Base-by-base conservation (phyloP, 2,888 invertebrate species). In the Apodemia mormo region DNA sequence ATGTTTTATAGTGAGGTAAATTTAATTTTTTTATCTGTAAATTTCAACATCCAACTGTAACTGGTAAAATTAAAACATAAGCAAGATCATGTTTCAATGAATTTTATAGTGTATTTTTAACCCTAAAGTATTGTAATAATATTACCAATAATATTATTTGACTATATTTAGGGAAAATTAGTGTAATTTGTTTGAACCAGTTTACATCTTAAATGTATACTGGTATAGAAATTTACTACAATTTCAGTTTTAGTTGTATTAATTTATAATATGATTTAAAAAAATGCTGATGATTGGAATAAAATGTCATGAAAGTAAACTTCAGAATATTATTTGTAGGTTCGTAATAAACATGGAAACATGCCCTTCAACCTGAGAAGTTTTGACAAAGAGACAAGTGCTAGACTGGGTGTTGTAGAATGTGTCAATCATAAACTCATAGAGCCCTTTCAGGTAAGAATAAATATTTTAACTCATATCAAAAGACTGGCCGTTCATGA, bases 401-500 rank as follows among this genome's bases (percentile, higher is more conserved):
- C 99, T 54, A 97, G 98, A 86, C 96, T 99, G 96, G 99, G 99
- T 67, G 98, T 99, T 66, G 96, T 98, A 56, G 99, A 99, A 90
- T 99, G 99, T 94, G 98, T 99, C 72, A 98, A 97, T 85, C 99
- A 99, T 90, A 98, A 98, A 87, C 95, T 99, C 79, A 97, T 99
- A 82, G 98, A 99, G 88, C 99, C 99, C 72, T 99, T 99, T 95
- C 98, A 98, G 95, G 99, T 99, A 79, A 70, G 40, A 43, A 45
- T 45, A 45, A 43, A 45, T 45, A 14, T 45, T 45, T 45, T 7
- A 43, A 43, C 9, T 43, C 43, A 40, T 43, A 10, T 43, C 10
- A 43, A 43, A 43, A 43, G 1, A 43, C 10, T 43, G 2, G 43
- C 10, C 43, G 10, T 10, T 9, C 10, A 10, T 43, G 1, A 43